A percentile compares a stretch with the other conserved stretches of the same genome.
phyloP scores from a whole-genome alignment of 1,140 invertebrate species.

The Rhizoglyphus robini region DNA sequence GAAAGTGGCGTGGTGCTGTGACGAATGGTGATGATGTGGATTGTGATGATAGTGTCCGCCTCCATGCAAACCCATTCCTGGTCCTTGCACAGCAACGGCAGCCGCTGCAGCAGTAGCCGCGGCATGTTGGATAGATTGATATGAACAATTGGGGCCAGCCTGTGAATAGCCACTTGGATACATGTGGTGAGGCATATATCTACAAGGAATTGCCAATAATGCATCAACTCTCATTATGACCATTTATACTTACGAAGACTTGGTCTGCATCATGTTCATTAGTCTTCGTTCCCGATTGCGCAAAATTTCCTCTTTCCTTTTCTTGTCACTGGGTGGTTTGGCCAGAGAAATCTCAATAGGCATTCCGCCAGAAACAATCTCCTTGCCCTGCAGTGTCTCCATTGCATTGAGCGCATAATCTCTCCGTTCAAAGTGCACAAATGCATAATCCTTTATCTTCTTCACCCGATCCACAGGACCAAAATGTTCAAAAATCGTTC shows the following conservation, averaged over 20 bases:
- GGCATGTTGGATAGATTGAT: no score
- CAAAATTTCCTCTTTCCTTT: slow-evolving; percentile 30
- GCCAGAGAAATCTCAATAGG: slow-evolving; percentile 41
- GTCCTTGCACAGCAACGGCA: background rate
- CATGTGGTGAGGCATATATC: no score
- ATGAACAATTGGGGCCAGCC: no score
- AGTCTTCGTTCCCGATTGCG: slow-evolving; percentile 42
- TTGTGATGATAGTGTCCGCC: no score
- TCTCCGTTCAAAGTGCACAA: slow-evolving; percentile 95
- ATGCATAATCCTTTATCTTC: slow-evolving; percentile 98
- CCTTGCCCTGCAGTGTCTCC: slow-evolving; percentile 76
- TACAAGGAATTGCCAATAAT: no score
- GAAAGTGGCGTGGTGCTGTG: no score
- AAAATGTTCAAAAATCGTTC: slow-evolving; percentile 79
- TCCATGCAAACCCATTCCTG: background rate
- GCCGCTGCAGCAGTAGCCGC: background rate
- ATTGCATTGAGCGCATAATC: slow-evolving; percentile 91
- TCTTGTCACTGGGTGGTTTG: slow-evolving; percentile 42
- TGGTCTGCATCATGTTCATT: slow-evolving; percentile 37
- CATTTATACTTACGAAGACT: slow-evolving; percentile 25
- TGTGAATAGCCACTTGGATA: no score
- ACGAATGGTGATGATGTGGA: no score
- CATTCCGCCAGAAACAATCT: slow-evolving; percentile 16
- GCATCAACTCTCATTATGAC: no score
- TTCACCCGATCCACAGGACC: slow-evolving; percentile 95